Evolutionary conservation across 2,113 vertebrate genomes (phyloP), one percentile per base, ranked within the genome.

Genomic region (Pyxicephalus adspersus): DNA sequence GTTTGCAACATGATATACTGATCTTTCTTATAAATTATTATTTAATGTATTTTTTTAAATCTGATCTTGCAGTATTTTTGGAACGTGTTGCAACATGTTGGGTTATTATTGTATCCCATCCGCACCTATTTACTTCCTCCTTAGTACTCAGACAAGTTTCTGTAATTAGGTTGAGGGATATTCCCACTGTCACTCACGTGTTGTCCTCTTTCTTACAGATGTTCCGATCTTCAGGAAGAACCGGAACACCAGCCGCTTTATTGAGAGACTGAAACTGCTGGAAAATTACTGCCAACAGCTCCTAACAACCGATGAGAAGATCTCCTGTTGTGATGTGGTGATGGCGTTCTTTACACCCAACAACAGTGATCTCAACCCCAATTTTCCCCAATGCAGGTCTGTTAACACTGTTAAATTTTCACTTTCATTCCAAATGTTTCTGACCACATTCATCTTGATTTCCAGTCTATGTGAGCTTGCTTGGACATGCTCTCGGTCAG

Each of bases 331-430:
- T 51, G 81, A 89, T 0, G 92, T 84, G 0, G 89, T 98, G 26
- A 83, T 76, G 0, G 85, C 83, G 28, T 98, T 98, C 87, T 96
- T 98, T 54, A 85, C 85, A 8, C 93, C 95, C 0, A 93, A 90
- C 54, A 88, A 89, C 25, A 90, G 89, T 0, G 96, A 98, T 84
- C 84, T 98, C 15, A 92, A 94, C 38, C 87, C 94, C 0, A 86
- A 86, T 58, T 95, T 96, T 83, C 92, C 93, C 60, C 91, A 93
- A 2, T 93, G 95, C 89, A 96, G 96, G 97, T 98, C 64, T 7
- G 81, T 45, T n/a, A 0, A 0, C 54, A 7, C 38, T 45, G 38
- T 13, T n/a, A n/a, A n/a, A n/a, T n/a, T 45, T 45, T 45, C 38
- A n/a, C 38, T 9, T 38, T 9, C 38, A 9, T 5, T 38, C 38